Evolutionary conservation across 2,113 vertebrate genomes (phyloP).

Genomic region (Phocoena sinus): DNA sequence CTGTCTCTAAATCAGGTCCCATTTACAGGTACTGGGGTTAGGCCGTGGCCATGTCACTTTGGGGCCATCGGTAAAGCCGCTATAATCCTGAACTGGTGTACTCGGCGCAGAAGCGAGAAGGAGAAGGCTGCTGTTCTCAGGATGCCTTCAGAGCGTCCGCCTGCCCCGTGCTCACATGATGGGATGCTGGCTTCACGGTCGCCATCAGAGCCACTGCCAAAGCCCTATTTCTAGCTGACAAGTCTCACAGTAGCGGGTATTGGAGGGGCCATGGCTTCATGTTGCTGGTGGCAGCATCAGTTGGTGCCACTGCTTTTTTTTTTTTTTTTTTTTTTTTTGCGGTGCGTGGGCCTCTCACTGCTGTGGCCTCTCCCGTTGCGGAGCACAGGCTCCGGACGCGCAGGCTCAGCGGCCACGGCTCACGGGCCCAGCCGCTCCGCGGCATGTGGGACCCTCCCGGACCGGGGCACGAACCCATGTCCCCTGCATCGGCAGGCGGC

Average conservation of each 20-base stretch:
- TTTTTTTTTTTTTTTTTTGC: too few species aligned
- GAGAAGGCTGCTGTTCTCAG: background rate
- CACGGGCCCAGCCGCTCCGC: too few species aligned
- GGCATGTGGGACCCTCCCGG: too few species aligned
- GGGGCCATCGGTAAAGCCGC: background rate
- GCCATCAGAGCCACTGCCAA: background rate
- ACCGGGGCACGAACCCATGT: too few species aligned
- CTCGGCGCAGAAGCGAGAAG: background rate
- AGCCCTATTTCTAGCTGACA: background rate
- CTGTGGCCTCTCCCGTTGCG: too few species aligned
- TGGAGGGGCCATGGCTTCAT: background rate
- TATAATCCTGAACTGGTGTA: background rate
- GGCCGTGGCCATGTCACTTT: background rate
- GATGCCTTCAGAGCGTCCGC: background rate
- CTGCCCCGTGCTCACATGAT: background rate
- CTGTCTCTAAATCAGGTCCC: background rate
- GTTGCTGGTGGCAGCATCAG: background rate
- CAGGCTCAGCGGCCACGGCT: too few species aligned
- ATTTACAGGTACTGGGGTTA: background rate
- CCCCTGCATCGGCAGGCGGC: too few species aligned
- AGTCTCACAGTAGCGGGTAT: background rate
- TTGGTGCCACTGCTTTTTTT: background rate
- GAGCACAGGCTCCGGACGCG: too few species aligned
- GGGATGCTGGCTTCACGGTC: background rate
- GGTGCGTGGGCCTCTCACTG: too few species aligned